These are phyloP conservation scores for Oscheius sp. DNA, from an alignment of 2,888 invertebrate genomes.

Conservation along the genomic window DNA sequence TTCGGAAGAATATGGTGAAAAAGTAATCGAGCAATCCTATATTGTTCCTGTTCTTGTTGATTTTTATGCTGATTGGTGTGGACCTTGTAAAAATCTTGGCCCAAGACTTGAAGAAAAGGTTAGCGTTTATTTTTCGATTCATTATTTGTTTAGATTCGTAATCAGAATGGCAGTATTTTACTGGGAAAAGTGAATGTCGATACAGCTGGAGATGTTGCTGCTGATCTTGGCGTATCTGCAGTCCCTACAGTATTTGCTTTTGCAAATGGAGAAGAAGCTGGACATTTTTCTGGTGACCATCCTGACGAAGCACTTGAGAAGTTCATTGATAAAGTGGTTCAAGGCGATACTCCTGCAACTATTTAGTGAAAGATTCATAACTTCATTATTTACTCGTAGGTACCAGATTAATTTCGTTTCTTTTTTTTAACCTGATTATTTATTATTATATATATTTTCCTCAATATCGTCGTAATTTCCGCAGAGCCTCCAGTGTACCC, in stretches of 20 bases:
- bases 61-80: constrained; percentile 71
- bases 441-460: no score
- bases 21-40: constrained; percentile 44
- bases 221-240: constrained; percentile 51
- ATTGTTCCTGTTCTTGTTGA: constrained; percentile 66
- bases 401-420: no score
- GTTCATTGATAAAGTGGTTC: constrained; percentile 48
- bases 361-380: no score
- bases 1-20: constrained; percentile 50
- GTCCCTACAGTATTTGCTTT: constrained; percentile 60
- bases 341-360: background rate
- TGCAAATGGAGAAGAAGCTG: constrained; percentile 52
- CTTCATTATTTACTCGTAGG: no score
- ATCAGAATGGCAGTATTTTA: constrained; percentile 46
- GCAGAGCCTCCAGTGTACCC: no score
- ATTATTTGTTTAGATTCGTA: constrained; percentile 42
- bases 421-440: no score
- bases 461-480: no score
- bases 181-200: constrained; percentile 61
- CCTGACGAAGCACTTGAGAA: constrained; percentile 54
- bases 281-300: constrained; percentile 49
- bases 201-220: constrained; percentile 53
- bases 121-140: no score
- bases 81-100: constrained; percentile 67
- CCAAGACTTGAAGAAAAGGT: constrained; percentile 66